Conservation (phyloP, 2,797 vertebrate species). For the Tarsius wallacei region DNA sequence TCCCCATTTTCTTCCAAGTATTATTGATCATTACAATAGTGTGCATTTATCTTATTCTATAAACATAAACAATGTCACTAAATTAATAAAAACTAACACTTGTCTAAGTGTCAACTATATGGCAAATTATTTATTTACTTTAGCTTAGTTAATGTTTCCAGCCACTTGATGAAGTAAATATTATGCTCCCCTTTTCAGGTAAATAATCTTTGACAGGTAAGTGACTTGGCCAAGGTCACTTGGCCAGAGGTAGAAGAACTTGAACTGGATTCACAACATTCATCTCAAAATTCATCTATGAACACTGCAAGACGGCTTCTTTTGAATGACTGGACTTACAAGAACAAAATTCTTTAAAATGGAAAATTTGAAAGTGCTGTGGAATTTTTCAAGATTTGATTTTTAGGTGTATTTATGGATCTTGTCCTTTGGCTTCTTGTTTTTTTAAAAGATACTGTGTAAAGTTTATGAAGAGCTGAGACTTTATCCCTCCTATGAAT, state of each 20-base stretch:
- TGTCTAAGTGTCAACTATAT: background rate
- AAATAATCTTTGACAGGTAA: background rate
- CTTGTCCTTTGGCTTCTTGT: background rate
- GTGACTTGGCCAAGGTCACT: too few relatives aligned
- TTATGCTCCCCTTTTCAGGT: background rate
- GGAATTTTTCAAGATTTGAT: background rate
- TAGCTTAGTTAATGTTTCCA: background rate
- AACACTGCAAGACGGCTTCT: background rate
- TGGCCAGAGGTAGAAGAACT: background rate
- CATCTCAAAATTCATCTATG: background rate
- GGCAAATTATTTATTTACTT: background rate
- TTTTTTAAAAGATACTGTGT: background rate
- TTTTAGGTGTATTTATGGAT: background rate
- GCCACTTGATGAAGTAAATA: fast-evolving
- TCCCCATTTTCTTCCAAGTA: background rate
- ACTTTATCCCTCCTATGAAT: background rate
- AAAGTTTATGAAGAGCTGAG: background rate
- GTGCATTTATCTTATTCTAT: background rate
- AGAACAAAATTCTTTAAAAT: background rate
- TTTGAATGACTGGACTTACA: background rate
- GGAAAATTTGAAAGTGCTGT: background rate
- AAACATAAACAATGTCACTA: background rate
- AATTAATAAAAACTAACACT: background rate
- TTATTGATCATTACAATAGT: background rate
- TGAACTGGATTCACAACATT: background rate